Evolutionary conservation across 1,140 invertebrate genomes (phyloP), one percentile per base, ranked within the genome.

Genomic region (Spodoptera frugiperda): DNA sequence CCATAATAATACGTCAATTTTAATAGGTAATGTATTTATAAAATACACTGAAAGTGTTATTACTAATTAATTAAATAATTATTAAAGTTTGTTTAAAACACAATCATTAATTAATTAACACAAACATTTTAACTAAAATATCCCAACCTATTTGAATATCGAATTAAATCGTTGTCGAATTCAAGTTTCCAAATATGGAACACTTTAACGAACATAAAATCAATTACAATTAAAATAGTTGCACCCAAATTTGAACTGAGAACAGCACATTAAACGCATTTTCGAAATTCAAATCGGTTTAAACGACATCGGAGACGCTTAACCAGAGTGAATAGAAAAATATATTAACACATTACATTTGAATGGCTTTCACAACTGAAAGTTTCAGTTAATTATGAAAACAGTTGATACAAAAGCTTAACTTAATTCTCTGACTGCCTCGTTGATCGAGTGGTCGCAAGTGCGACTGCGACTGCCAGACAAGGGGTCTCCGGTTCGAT

Each of bases 191-290:
- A 21, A 49, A 46, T 33, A 12, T 12, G n/a, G 30, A 44, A 39
- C 30, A 19, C 9, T 39, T 44, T 15, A 55, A 71, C 3, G 15
- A n/a, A 21, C 11, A 19, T 71, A 71, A 71, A 71, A 71, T 71
- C 68, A 71, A 55, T 55, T 19, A 19, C 33, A 71, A 71, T 71
- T 55, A 71, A 71, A 71, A 71, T 71, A 71, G 25, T 55, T 55
- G 17, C 65, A 55, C 30, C 44, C 33, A 55, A 55, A 71, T 19
- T 39, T 55, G 68, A 55, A 71, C 49, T 19, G 55, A 5, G 3
- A 12, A 55, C 12, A 39, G 19, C 15, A 19, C 68, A 55, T 71
- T 71, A 55, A 71, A 15, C 0, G 48, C 25, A 39, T 71, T 55
- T 71, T 19, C 21, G 39, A 55, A 17, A 53, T 71, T 71, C 19